Evolutionary conservation across 2,113 vertebrate genomes (phyloP).

Genomic region (Murina feae): DNA sequence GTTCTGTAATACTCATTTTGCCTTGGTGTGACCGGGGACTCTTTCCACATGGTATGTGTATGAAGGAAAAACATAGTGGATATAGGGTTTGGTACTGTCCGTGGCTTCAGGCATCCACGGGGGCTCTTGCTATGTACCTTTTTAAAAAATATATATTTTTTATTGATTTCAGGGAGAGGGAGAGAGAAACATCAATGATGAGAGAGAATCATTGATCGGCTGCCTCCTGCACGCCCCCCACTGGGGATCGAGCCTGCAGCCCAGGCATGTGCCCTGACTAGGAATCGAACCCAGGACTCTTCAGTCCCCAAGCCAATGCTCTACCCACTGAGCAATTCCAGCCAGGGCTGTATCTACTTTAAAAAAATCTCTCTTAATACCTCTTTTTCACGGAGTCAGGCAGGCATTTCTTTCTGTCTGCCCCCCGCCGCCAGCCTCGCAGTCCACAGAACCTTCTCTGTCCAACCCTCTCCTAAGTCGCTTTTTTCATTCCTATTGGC

Average conservation of each 20-base stretch:
- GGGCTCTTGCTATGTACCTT: background rate
- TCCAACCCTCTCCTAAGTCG: background rate
- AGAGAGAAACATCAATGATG: too few species aligned
- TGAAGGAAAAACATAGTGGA: background rate
- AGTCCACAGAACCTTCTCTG: background rate
- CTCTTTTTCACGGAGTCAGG: background rate
- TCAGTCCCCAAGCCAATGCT: too few species aligned
- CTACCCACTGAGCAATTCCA: too few species aligned
- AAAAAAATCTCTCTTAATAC: background rate
- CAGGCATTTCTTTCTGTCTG: background rate
- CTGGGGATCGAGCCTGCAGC: too few species aligned
- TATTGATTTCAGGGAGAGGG: too few species aligned
- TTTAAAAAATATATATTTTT: background rate
- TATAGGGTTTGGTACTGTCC: background rate
- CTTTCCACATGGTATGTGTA: background rate
- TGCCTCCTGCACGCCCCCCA: too few species aligned
- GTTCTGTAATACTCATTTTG: constrained; percentile 30
- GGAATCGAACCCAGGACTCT: too few species aligned
- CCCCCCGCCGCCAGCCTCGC: background rate
- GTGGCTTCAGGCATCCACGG: background rate
- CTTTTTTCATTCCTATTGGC: background rate
- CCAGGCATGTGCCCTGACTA: too few species aligned
- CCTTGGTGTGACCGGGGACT: constrained; percentile 1
- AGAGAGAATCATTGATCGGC: too few species aligned
- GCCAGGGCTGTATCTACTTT: background rate